Evolutionary conservation across 2,888 invertebrate species (phyloP).

Genomic region (Chrysina gloriosa): DNA sequence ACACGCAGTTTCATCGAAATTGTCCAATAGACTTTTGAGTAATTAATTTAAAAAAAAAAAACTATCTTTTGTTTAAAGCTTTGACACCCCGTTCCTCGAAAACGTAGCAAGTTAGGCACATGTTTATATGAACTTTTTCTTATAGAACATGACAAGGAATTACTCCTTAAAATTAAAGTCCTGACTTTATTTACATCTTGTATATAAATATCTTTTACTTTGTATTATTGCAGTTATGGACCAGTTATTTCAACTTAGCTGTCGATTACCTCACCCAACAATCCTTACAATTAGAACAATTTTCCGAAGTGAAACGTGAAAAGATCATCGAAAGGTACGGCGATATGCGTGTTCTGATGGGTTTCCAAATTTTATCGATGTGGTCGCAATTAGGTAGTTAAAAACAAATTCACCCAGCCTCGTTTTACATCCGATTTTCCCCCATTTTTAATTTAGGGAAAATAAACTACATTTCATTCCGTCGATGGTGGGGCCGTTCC

Average conservation of each 20-base stretch:
- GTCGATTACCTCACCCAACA: conserved; percentile 85
- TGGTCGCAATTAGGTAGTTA: conserved; percentile 86
- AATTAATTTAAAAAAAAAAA: too few relatives aligned
- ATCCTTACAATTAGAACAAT: conserved; percentile 82
- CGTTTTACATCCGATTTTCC: not conserved
- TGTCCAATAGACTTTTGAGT: too few relatives aligned
- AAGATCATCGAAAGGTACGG: conserved; percentile 84
- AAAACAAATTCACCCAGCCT: not conserved
- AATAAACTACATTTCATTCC: conserved; percentile 91
- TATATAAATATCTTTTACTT: not conserved
- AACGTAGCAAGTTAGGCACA: too few relatives aligned
- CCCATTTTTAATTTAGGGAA: conserved; percentile 64
- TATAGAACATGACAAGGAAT: too few relatives aligned
- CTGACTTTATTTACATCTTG: conserved; percentile 24
- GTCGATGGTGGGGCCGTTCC: conserved; percentile 91
- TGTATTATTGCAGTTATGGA: conserved; percentile 67
- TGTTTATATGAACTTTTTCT: too few relatives aligned
- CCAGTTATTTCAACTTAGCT: conserved; percentile 82
- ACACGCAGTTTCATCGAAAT: too few relatives aligned
- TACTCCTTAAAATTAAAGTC: too few relatives aligned
- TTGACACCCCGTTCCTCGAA: too few relatives aligned
- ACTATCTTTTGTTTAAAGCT: too few relatives aligned
- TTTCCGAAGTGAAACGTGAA: conserved; percentile 82
- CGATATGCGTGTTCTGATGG: conserved; percentile 93
- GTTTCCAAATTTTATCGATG: conserved; percentile 89